Conservation (phyloP, 2,113 vertebrate species). For the Dasyornis broadbenti region DNA sequence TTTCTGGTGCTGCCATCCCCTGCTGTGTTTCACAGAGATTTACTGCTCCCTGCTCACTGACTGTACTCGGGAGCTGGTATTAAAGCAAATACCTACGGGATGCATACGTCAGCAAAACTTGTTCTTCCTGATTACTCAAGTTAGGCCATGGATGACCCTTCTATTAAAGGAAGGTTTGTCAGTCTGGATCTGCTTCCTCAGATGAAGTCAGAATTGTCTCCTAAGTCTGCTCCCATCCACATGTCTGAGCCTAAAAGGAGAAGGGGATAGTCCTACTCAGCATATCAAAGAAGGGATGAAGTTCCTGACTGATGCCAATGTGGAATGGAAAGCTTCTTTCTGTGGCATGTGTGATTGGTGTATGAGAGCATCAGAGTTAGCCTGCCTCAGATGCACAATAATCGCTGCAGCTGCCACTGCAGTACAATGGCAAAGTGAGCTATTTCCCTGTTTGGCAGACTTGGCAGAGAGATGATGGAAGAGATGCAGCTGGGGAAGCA, state of each 20-base stretch:
- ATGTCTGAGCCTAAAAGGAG: not conserved
- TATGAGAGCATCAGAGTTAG: not conserved
- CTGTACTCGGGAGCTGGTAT: not conserved
- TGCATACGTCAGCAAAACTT: not conserved
- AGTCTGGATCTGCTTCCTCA: not conserved
- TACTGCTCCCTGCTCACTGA: not conserved
- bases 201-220: not conserved
- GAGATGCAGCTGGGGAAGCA: accelerated
- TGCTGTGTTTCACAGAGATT: slow-evolving; percentile 28
- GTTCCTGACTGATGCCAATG: not conserved
- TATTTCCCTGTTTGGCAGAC: not conserved
- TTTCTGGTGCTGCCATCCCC: slow-evolving; percentile 3
- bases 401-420: not conserved
- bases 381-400: not conserved
- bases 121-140: not conserved
- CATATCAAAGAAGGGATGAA: not conserved
- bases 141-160: not conserved
- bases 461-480: not conserved
- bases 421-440: not conserved
- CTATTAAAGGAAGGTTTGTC: not conserved
- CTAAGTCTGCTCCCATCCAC: not conserved
- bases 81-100: not conserved
- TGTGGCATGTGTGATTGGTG: not conserved
- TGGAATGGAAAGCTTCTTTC: not conserved
- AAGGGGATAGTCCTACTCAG: not conserved